Conservation (phyloP, 2,113 vertebrate species). For the Peucedramus taeniatus region DNA sequence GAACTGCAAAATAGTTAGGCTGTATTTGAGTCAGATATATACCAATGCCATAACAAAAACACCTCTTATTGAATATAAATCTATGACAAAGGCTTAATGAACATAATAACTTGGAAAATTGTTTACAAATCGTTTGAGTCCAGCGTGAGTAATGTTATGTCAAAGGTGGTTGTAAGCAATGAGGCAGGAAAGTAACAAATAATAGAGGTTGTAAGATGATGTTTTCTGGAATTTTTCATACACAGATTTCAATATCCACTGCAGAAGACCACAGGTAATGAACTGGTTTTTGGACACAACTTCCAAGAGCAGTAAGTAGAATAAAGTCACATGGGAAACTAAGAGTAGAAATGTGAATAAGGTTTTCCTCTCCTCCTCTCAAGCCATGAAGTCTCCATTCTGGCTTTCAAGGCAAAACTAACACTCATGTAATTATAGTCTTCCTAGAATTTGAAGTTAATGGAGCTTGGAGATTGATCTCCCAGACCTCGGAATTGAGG, state of each 20-base stretch:
- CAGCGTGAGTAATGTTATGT: background rate
- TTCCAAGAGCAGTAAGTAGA: background rate
- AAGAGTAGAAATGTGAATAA: background rate
- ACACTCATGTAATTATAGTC: background rate
- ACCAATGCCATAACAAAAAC: background rate
- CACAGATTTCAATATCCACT: background rate
- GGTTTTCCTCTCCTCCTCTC: background rate
- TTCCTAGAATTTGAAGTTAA: background rate
- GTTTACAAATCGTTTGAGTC: background rate
- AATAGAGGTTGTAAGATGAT: background rate
- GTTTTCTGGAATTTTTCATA: background rate
- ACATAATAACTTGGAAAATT: conserved; percentile 17
- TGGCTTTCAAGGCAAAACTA: background rate
- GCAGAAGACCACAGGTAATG: background rate
- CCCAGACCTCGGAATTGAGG: background rate
- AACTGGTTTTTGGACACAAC: background rate
- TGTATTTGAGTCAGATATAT: background rate
- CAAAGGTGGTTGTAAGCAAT: background rate
- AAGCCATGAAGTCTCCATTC: background rate
- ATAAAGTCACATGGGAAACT: background rate
- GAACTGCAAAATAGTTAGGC: background rate
- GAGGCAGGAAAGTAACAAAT: background rate
- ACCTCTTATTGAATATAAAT: background rate
- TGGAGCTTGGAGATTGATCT: background rate
- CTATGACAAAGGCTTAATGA: background rate